Conservation (phyloP, 2,113 vertebrate species). For the Bombycilla garrulus region DNA sequence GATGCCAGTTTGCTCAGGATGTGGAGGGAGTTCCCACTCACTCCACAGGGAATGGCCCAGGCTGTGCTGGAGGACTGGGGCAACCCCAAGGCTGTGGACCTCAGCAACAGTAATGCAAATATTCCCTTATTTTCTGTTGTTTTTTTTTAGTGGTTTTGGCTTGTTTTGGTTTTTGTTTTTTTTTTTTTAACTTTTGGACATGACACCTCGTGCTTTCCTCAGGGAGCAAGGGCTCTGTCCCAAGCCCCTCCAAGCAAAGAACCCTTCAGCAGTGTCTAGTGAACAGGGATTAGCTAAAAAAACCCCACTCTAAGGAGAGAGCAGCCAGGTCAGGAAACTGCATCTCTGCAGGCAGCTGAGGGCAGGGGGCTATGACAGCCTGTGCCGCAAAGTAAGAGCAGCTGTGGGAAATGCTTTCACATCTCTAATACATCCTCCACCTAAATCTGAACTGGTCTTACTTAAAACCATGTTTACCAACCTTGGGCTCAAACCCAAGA, state of each 20-base stretch:
- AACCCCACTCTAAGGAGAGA: not conserved
- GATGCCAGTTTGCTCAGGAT: not conserved
- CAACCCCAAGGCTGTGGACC: not conserved
- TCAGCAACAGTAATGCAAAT: not conserved
- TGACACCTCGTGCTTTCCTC: not conserved
- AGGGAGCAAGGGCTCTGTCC: not conserved
- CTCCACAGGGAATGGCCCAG: not conserved
- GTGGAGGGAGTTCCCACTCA: not conserved
- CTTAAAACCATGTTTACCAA: fast-evolving
- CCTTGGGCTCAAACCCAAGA: not conserved
- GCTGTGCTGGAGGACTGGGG: not conserved
- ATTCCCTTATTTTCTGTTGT: not conserved
- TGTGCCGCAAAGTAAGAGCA: not conserved
- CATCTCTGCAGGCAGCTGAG: fast-evolving
- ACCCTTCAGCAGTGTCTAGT: not conserved
- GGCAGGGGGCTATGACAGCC: not conserved
- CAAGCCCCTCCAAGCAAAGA: not conserved
- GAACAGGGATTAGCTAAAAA: not conserved
- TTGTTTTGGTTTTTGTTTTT: not conserved
- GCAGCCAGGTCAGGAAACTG: not conserved
- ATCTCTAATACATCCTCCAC: not conserved
- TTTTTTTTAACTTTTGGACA: not conserved
- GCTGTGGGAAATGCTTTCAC: not conserved
- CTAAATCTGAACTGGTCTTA: not conserved
- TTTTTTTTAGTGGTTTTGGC: not conserved